Evolutionary conservation across 2,888 invertebrate species (phyloP).

Genomic region (Sabellastarte sp.): DNA sequence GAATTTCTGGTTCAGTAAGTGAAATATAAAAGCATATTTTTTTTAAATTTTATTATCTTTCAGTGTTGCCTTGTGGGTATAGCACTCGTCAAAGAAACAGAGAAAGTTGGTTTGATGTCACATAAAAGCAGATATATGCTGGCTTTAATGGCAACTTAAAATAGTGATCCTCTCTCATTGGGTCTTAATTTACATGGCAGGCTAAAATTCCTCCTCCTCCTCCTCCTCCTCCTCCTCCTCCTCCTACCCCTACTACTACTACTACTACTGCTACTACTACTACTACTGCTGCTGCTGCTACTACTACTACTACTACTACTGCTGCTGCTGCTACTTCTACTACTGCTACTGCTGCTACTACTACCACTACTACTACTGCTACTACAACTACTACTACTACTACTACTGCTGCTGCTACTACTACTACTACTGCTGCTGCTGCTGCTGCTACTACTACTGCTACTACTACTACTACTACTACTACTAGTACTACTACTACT

Average conservation of each 20-base stretch:
- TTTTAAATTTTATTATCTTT: too few relatives aligned
- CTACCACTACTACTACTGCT: too few relatives aligned
- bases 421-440: constrained; percentile 2
- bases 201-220: background rate
- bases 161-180: too few relatives aligned
- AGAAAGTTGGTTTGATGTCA: too few relatives aligned
- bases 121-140: too few relatives aligned
- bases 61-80: too few relatives aligned
- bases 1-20: too few relatives aligned
- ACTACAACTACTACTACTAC: too few relatives aligned
- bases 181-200: too few relatives aligned
- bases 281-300: background rate
- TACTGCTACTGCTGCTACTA: background rate
- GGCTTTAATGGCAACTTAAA: too few relatives aligned
- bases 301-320: background rate
- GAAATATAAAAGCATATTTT: too few relatives aligned
- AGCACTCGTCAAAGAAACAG: too few relatives aligned
- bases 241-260: background rate
- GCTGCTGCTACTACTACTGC: constrained; percentile 3
- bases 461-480: constrained; percentile 8
- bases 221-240: background rate
- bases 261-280: background rate
- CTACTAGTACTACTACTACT: constrained; percentile 7
- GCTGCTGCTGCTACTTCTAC: background rate
- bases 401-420: background rate